These are phyloP conservation scores for Taurulus bubalis DNA, from an alignment of 2,113 vertebrate species.

Conservation along the genomic window DNA sequence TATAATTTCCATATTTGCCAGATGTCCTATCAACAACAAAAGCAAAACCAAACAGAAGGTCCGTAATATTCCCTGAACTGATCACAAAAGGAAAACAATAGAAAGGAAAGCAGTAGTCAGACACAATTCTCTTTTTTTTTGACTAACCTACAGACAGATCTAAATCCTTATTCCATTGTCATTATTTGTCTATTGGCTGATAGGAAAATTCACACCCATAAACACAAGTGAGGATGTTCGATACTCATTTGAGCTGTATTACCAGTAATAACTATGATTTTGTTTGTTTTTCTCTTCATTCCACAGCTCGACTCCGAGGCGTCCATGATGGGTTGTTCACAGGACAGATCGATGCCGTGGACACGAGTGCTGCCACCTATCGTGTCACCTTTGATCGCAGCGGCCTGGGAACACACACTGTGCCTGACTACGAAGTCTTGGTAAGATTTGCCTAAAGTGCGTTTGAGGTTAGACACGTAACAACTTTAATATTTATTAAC, in stretches of 20 bases:
- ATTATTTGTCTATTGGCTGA: not conserved
- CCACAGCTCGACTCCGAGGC: constrained; percentile 92
- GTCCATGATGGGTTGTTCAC: constrained; percentile 96
- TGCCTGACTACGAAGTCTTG: constrained; percentile 98
- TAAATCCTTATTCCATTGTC: not conserved
- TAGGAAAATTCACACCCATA: not conserved
- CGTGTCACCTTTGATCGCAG: constrained; percentile 96
- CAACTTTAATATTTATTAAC: not conserved
- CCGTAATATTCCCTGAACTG: not conserved
- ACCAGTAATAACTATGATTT: not conserved
- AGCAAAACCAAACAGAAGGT: not conserved
- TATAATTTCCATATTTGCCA: not conserved
- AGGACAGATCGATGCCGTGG: constrained; percentile 97
- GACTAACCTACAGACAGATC: no score
- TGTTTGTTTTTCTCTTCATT: not conserved
- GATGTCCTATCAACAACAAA: no score
- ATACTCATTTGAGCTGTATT: not conserved
- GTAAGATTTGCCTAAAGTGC: constrained; percentile 81
- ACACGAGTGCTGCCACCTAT: constrained; percentile 96
- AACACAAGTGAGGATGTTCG: not conserved
- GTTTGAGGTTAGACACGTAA: not conserved
- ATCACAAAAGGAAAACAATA: not conserved
- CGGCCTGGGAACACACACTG: constrained; percentile 96
- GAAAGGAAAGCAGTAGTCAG: not conserved
- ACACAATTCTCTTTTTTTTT: not conserved